Evolutionary conservation across 2,888 invertebrate genomes (phyloP), one percentile per base, ranked within the genome.

Genomic region (Mythimna ferrago): DNA sequence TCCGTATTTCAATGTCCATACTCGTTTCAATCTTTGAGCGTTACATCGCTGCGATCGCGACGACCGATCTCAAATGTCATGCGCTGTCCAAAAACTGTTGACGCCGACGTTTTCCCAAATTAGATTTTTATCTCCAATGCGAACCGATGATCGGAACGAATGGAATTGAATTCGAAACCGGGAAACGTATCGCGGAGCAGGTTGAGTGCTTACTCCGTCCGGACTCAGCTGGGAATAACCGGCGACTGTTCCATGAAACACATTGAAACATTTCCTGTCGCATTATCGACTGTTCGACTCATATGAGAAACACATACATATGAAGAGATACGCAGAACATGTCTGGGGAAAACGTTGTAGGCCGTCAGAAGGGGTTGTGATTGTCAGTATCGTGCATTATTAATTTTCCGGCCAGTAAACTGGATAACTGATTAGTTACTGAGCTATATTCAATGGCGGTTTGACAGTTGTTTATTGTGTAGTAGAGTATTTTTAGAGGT

Each of bases 91-190:
- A 90, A 91, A 91, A 89, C 87, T 87, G 89, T 90, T 90, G 91
- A 89, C 86, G 89, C 86, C 86, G 85, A 73, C 91, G 87, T 89
- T 90, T 89, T 82, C 86, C 88, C 85, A 89, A 91, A 91, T 91
- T 90, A 91, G 90, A 91, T 91, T 91, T 90, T 91, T 91, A 91
- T 91, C 87, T 89, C 85, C 86, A 90, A 89, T 90, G 88, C 87
- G 91, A 88, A 82, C 87, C 90, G 91, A 90, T 91, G 89, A 91
- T 91, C 91, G 91, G 91, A 90, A 90, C 89, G 90, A 89, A 91
- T 89, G 89, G 88, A 91, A 91, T 91, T 90, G 90, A 91, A 91
- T 91, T 90, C 87, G 85, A 86, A 86, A 84, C 87, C 84, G 88
- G 90, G 86, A 86, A 88, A 86, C 83, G 86, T 87, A 86, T 86